phyloP scores from a whole-genome alignment of 1,140 invertebrate genomes.

The Oscheius sp. region DNA sequence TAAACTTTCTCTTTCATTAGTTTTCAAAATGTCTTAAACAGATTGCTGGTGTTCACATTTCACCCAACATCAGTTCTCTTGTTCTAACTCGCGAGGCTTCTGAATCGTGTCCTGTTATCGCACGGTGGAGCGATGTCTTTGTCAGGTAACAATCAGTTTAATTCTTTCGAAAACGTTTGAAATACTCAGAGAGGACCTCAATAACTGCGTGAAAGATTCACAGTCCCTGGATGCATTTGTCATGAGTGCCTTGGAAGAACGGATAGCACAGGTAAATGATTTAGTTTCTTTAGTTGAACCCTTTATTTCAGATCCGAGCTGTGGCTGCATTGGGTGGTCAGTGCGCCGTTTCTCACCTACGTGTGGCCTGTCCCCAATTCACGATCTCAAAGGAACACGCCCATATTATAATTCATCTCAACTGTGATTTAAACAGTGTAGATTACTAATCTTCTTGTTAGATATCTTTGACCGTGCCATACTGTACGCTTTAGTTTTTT shows the following conservation, averaged over 20 bases:
- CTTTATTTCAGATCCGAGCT: neutral
- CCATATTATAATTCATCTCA: constrained; percentile 22
- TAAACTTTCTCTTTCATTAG: neutral
- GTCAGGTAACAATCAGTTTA: constrained; percentile 2
- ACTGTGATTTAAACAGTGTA: constrained; percentile 13
- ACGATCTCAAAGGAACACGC: constrained; percentile 29
- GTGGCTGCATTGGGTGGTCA: constrained; percentile 7
- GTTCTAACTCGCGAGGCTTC: constrained; percentile 12
- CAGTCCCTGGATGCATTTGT: constrained; percentile 16
- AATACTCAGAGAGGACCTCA: constrained; percentile 10
- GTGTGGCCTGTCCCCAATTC: constrained; percentile 17
- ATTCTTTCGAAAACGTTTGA: neutral
- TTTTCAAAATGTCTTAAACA: no score
- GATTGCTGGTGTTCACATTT: constrained; percentile 25
- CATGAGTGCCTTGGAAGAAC: constrained; percentile 5
- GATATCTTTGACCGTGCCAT: no score
- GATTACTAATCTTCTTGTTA: neutral
- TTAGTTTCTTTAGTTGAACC: neutral
- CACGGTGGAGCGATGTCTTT: constrained; percentile 22
- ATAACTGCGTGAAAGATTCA: constrained; percentile 9
- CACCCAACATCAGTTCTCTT: neutral
- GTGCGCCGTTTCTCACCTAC: neutral
- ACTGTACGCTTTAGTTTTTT: no score
- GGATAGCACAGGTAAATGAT: constrained; percentile 22
- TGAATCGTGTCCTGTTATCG: constrained; percentile 3